Base-by-base conservation (phyloP, 2,888 invertebrate species). In the Xanthia icteritia region DNA sequence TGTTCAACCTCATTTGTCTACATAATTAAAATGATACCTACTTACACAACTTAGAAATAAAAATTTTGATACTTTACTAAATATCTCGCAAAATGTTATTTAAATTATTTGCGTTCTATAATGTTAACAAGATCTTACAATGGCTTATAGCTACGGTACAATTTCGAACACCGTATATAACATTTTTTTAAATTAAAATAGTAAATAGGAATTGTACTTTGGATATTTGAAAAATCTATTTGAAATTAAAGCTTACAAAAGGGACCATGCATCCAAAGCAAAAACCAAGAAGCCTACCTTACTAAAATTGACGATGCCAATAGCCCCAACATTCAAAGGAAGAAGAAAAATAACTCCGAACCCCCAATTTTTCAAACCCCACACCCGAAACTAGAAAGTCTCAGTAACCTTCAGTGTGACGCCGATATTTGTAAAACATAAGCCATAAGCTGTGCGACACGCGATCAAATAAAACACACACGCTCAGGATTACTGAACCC, bases 401-500 rank as follows among this genome's bases (percentile, higher is more conserved):
- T 67, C 56, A 39, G 66, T 64, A 79, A 84, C 86, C 79, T 85
- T 71, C 71, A 73, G 63, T 31, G 65, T 75, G 73, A 83, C 81
- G 77, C 84, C 90, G 91, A 94, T 94, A 94, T 95, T 94, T 94
- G 94, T 94, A 93, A 94, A 93, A 94, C 94, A 94, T 92, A 93
- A 91, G 91, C 91, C 89, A 89, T 93, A 92, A 93, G 92, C 91
- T 90, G 84, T 83, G 86, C 86, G 89, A 92, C 92, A 92, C 92
- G 92, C 92, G 91, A 95, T 95, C 94, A 93, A 94, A 95, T 95
- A 94, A 95, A 95, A 94, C 93, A 93, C 91, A 92, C 93, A 93
- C 94, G 92, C 90, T 89, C 87, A 88, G 92, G 93, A 95, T 95
- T 94, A 94, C 92, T 79, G 90, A 92, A 94, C 93, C 94, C 93